phyloP scores from a whole-genome alignment of 2,113 vertebrate species.

The Bubo scandiacus region DNA sequence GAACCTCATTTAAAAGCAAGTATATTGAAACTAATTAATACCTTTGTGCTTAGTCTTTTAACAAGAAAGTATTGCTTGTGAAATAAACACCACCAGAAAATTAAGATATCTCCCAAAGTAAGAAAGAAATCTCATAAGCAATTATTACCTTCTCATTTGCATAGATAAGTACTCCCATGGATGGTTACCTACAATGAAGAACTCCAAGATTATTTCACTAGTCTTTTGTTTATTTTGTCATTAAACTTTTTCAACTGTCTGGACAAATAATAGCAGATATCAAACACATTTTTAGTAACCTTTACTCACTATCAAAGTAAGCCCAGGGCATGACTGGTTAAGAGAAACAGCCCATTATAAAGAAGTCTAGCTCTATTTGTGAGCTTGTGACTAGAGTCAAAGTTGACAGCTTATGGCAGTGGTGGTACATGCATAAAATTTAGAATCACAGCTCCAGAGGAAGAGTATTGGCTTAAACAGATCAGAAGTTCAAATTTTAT shows the following conservation, averaged over 20 bases:
- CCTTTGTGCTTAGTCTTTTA: neutral
- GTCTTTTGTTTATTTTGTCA: neutral
- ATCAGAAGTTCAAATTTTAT: neutral
- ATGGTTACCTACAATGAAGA: neutral
- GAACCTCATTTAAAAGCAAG: neutral
- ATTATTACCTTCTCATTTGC: neutral
- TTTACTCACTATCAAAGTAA: neutral
- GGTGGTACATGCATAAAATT: neutral
- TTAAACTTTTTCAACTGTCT: neutral
- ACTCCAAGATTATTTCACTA: neutral
- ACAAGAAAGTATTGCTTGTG: neutral
- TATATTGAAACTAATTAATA: neutral
- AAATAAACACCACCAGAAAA: neutral
- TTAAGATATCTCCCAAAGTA: neutral
- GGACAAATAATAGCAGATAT: neutral
- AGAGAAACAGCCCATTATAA: neutral
- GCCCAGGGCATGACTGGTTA: neutral
- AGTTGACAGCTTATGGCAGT: neutral
- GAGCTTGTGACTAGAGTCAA: neutral
- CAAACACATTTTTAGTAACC: neutral
- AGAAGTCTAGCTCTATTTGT: neutral
- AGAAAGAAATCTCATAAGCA: rapidly evolving
- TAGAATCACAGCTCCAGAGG: neutral
- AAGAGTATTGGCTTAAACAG: neutral
- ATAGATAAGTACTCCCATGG: neutral